Evolutionary conservation across 2,888 invertebrate species (phyloP), one percentile per base, ranked within the genome.

Genomic region (Geotrupes spiniger): DNA sequence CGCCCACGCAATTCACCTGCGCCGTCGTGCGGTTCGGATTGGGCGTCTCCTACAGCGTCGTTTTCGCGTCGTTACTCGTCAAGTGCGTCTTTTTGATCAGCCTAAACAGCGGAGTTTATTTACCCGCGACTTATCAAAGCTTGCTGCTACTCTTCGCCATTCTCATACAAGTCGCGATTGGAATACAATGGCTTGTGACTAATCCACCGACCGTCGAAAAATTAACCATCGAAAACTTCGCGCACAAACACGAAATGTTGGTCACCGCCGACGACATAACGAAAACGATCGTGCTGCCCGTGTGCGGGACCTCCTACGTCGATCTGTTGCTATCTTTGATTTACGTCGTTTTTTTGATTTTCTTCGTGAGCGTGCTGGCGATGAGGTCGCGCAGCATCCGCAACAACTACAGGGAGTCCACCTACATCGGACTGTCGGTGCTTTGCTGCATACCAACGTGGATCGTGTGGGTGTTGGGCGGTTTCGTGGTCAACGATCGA

Each of bases 81-180:
- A 95, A 96, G 75, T 90, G 93, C 73, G 92, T 95, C 59, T 94
- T 95, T 71, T 81, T 95, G 51, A 83, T 95, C 59, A 92, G 93
- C 66, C 81, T 94, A 52, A 92, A 94, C 73, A 86, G 89, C 43
- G 92, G 90, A 52, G 92, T 93, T 40, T 94, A 95, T 69, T 78
- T 95, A 45, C 93, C 93, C 43, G 92, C 94, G 4, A 88, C 92
- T 9, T 95, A 95, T 73, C 95, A 95, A 75, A 89, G 85, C 54
- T 80, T 95, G 17, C 79, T 96, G 60, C 78, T 95, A 58, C 83
- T 92, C 63, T 95, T 95, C 70, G 92, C 93, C 16, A 89, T 94
- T 50, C 83, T 92, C 68, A 93, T 94, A 57, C 92, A 93, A 76
- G 85, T 90, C 61, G 88, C 87, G 46, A 87, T 90, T 59, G 87